phyloP scores from a whole-genome alignment of 2,113 vertebrate genomes.

The Glaucomys volans region DNA sequence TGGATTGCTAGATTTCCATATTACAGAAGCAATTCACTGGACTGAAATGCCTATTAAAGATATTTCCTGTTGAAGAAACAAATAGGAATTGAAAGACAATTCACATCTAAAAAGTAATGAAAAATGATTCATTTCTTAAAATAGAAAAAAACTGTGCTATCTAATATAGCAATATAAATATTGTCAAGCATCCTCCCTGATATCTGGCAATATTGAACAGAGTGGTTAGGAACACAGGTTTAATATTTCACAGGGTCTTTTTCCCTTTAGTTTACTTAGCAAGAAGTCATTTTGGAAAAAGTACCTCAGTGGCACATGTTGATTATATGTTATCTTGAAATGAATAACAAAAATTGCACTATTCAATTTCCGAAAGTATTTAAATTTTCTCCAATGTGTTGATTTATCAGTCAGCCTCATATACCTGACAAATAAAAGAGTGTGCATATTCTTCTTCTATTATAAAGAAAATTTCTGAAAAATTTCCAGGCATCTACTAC shows the following conservation, averaged over 20 bases:
- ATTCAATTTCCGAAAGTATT: constrained; percentile 64
- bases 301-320: constrained; percentile 69
- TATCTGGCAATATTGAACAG: constrained; percentile 55
- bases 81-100: constrained; percentile 61
- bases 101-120: constrained; percentile 73
- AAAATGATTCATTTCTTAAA: constrained; percentile 75
- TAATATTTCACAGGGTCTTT: constrained; percentile 52
- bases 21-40: constrained; percentile 68
- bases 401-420: constrained; percentile 70
- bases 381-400: constrained; percentile 52
- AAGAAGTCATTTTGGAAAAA: constrained; percentile 77
- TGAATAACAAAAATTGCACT: constrained; percentile 75
- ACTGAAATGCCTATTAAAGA: constrained; percentile 72
- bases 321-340: constrained; percentile 77
- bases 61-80: constrained; percentile 74
- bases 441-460: constrained; percentile 71
- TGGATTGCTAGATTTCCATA: constrained; percentile 68
- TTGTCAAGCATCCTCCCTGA: constrained; percentile 67
- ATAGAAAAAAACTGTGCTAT: constrained; percentile 72
- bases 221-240: constrained; percentile 67
- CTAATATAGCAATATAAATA: constrained; percentile 71
- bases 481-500: constrained; percentile 63
- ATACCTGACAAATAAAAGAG: constrained; percentile 79
- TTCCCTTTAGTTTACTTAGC: constrained; percentile 68
- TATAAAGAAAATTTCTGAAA: constrained; percentile 67